Evolutionary conservation across 1,140 invertebrate genomes (phyloP).

Genomic region (Amyelois transitella): DNA sequence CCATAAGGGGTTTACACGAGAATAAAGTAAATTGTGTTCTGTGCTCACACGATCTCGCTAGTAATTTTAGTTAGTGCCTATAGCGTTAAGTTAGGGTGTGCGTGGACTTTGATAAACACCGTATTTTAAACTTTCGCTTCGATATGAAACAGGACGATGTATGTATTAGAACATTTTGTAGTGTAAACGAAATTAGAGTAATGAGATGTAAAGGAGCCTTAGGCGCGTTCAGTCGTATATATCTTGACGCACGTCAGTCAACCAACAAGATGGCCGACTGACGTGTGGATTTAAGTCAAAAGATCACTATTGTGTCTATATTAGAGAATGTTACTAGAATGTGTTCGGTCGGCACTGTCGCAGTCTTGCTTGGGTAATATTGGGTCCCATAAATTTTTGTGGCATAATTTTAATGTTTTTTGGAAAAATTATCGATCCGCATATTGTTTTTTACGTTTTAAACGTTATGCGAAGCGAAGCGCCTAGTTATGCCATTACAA

Average conservation of each 20-base stretch:
- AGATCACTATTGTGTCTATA: background rate
- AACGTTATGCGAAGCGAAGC: too few species aligned
- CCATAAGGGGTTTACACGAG: constrained; percentile 39
- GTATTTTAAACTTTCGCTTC: constrained; percentile 25
- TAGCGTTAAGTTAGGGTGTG: constrained; percentile 64
- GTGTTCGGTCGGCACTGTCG: background rate
- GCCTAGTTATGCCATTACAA: too few species aligned
- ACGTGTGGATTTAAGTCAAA: background rate
- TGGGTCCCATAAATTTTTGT: too few species aligned
- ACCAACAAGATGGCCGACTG: background rate
- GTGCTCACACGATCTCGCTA: constrained; percentile 73
- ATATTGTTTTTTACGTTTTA: too few species aligned
- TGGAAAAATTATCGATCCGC: too few species aligned
- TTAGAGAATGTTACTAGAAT: background rate
- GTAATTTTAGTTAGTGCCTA: constrained; percentile 69
- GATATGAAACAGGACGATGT: constrained; percentile 13
- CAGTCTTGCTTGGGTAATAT: too few species aligned
- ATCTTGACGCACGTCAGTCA: background rate
- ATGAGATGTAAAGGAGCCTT: constrained; percentile 21
- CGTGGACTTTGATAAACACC: constrained; percentile 26
- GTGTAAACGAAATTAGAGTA: constrained; percentile 20
- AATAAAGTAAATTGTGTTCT: constrained; percentile 61
- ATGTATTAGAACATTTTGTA: constrained; percentile 16
- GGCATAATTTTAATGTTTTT: too few species aligned
- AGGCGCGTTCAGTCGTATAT: constrained; percentile 6